Base-by-base conservation (phyloP, 2,113 vertebrate species). In the Chaetura pelagica region DNA sequence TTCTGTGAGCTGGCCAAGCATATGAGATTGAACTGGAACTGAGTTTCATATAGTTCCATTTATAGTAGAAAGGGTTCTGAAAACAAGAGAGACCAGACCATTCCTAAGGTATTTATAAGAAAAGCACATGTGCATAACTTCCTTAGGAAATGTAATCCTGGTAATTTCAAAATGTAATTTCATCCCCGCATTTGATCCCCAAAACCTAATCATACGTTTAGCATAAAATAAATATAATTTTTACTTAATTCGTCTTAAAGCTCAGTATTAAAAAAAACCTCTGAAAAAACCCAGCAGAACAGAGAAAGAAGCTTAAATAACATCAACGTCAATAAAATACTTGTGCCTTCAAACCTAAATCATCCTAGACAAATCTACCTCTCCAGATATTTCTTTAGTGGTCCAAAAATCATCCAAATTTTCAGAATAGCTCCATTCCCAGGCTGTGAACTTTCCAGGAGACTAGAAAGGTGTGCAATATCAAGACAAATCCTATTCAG, bases 1-100 rank as follows among this genome's bases (percentile, higher is more conserved):
- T 97, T 90, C 82, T 86, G 35, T 74, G 51, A 93, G 79, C 44
- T 85, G n/a, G 61, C 52, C 84, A 93, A 68, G 23, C 40, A 75
- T 34, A 64, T 44, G 46, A 74, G 71, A 91, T 69, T 87, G 86
- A 91, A 49, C n/a, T 62, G 40, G 24, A 87, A 90, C 29, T 24
- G 67, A 94, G 92, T 80, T 90, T 73, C 74, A 86, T 75, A 58
- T 30, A 64, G 68, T 90, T 80, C 55, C 34, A 75, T 72, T 71
- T 90, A 85, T 17, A 94, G 55, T 8, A 77, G 48, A 80, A 82
- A 69, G 38, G 22, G 17, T 12, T 52, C 86, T 71, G 74, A 82
- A 75, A 91, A 90, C 29, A 64, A 91, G 32, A 66, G 44, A 80
- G 15, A 51, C 38, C 63, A 91, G 55, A 32, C 57, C 84, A 48